Base-by-base conservation (phyloP, 2,797 vertebrate species). In the Sebastolobus altivelis region DNA sequence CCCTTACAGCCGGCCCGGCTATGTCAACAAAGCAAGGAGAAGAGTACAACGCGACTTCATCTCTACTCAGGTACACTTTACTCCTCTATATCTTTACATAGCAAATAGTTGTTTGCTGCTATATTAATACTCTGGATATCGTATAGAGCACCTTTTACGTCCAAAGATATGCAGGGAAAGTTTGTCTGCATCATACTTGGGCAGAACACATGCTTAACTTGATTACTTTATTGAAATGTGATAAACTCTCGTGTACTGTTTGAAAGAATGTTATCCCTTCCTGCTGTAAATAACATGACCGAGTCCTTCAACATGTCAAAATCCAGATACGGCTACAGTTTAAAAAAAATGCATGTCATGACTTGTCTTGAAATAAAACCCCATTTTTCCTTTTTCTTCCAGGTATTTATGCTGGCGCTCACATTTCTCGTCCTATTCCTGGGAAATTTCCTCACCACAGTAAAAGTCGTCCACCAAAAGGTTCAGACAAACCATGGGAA, bases 381-480 rank as follows among this genome's bases (percentile, higher is more conserved):
- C 46, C 46, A 56, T 49, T 60, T 60, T 6, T 27, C 1, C 46
- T 9, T 31, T 40, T 18, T 38, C 16, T 88, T 87, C 46, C 91
- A 99, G 99, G 97, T 99, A 46, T 97, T 97, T 14, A 98, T 99
- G 93, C 84, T 99, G 95, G 98, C 96, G 0, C 93, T 98, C 90
- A 98, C 98, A 0, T 99, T 99, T 93, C 96, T 99, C 11, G 80
- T 99, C 78, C 96, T 99, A n/a, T 99, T 99, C 94, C 94, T 99
- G 0, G 99, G 98, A 65, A 99, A 99, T 75, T 99, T 99, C 78
- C 97, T 99, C 88, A 99, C 98, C 33, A 99, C 99, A 0, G 83
- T 99, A 72, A 99, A 98, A 92, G 99, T 99, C 5, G 98, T 99
- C 79, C 97, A 97, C 85, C 92, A 99, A 75, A 99, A 99, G 81